These are phyloP conservation scores for Emesis furor DNA, from an alignment of 2,888 invertebrate genomes.

Conservation along the genomic window DNA sequence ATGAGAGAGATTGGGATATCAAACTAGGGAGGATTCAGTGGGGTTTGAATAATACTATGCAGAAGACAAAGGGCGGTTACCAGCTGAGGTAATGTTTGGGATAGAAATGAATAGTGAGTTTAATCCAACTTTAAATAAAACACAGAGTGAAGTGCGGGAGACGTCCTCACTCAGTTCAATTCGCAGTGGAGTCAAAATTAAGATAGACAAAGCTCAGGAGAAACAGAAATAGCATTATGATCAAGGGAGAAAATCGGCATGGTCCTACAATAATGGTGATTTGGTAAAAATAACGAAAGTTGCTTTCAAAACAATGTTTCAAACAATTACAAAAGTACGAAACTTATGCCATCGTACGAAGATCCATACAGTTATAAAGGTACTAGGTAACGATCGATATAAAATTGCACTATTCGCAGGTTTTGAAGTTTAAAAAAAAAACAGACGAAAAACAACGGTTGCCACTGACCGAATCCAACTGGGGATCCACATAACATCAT, in stretches of 20 bases:
- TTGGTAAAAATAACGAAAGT: too few species aligned
- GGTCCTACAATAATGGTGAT: not conserved
- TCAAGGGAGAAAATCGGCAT: not conserved
- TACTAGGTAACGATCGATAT: too few species aligned
- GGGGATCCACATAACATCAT: too few species aligned
- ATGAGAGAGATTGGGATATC: too few species aligned
- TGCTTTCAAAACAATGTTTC: too few species aligned
- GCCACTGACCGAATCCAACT: too few species aligned
- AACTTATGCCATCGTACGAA: too few species aligned
- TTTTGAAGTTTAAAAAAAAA: too few species aligned
- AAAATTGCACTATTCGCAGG: too few species aligned
- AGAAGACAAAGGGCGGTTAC: not conserved
- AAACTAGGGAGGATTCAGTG: not conserved
- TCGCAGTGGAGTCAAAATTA: not conserved
- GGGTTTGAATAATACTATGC: not conserved
- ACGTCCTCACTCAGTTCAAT: not conserved
- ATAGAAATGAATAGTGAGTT: not conserved
- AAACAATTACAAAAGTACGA: too few species aligned
- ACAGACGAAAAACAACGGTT: too few species aligned
- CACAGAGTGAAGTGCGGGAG: not conserved
- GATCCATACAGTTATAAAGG: too few species aligned
- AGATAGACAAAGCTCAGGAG: not conserved
- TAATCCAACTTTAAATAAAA: not conserved
- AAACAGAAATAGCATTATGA: not conserved
- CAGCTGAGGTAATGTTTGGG: not conserved